These are phyloP conservation scores for Chromoteleia sp. DNA, from an alignment of 2,888 invertebrate species.

Conservation along the genomic window DNA sequence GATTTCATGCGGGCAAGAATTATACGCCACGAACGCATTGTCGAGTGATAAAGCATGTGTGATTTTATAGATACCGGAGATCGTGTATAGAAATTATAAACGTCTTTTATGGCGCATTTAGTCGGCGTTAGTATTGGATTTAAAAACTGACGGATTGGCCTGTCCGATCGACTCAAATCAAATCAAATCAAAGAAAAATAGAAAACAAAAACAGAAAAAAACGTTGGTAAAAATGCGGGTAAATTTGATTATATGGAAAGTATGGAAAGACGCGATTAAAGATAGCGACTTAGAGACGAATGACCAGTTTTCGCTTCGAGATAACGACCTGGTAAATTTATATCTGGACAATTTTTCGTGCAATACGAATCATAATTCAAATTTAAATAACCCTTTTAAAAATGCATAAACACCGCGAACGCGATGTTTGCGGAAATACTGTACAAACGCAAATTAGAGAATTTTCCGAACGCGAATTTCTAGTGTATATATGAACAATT, in stretches of 20 bases:
- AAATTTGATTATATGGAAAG: no score
- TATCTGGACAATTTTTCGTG: neutral
- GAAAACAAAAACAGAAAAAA: neutral
- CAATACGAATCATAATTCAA: no score
- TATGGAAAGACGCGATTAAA: no score
- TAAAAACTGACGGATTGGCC: neutral
- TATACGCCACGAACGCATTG: slow-evolving; percentile 46
- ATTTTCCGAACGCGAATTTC: slow-evolving; percentile 2
- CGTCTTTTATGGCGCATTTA: slow-evolving; percentile 31
- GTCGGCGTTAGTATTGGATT: neutral
- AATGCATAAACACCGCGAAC: no score
- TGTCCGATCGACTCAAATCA: no score
- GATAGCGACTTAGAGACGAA: neutral
- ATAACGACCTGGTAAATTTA: neutral
- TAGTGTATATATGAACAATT: neutral
- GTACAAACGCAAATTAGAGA: slow-evolving; percentile 1
- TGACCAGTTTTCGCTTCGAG: slow-evolving; percentile 8
- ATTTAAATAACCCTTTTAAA: no score
- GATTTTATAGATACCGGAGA: slow-evolving; percentile 37
- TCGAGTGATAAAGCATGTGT: slow-evolving; percentile 42
- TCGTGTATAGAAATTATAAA: slow-evolving; percentile 22
- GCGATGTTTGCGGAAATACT: slow-evolving; percentile 17
- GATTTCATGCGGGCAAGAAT: slow-evolving; percentile 53
- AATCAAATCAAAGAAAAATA: no score
- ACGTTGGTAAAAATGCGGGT: neutral